A percentile compares a stretch with the other conserved stretches of the same genome.
Evolutionary conservation across 2,888 invertebrate species (phyloP).

Genomic region (Ormia ochracea): DNA sequence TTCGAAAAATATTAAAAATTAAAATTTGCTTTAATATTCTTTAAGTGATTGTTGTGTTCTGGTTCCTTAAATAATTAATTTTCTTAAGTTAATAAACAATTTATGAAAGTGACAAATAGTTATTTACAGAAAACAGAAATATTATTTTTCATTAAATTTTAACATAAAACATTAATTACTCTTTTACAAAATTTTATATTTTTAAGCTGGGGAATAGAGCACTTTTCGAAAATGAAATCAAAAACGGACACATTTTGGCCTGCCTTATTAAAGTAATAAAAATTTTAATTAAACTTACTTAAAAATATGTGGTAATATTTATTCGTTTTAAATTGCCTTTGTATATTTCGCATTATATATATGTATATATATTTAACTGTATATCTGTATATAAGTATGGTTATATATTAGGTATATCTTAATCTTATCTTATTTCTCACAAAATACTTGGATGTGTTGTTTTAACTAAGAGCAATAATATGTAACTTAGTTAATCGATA

Average conservation of each 20-base stretch:
- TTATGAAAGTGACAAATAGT: constrained; percentile 17
- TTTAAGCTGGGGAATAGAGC: neutral
- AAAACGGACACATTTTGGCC: neutral
- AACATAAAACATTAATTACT: constrained; percentile 41
- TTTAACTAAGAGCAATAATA: neutral
- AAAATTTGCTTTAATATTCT: neutral
- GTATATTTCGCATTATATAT: neutral
- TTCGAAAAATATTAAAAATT: constrained; percentile 18
- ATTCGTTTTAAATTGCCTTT: constrained; percentile 5
- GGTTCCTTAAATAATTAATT: neutral
- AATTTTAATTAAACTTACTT: neutral
- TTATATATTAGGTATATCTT: too few species aligned
- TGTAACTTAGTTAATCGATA: constrained; percentile 5
- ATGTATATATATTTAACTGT: neutral
- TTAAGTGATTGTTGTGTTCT: neutral
- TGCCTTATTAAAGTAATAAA: neutral
- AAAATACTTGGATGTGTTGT: constrained; percentile 1
- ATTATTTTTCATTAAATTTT: too few species aligned
- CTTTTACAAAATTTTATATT: neutral
- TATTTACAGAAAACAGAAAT: constrained; percentile 31
- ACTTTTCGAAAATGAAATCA: too few species aligned
- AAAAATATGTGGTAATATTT: neutral
- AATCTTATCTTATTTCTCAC: neutral
- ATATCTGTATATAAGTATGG: too few species aligned
- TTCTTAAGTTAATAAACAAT: constrained; percentile 29